Conservation (phyloP, 2,888 invertebrate genomes). For the Villa cingulata region DNA sequence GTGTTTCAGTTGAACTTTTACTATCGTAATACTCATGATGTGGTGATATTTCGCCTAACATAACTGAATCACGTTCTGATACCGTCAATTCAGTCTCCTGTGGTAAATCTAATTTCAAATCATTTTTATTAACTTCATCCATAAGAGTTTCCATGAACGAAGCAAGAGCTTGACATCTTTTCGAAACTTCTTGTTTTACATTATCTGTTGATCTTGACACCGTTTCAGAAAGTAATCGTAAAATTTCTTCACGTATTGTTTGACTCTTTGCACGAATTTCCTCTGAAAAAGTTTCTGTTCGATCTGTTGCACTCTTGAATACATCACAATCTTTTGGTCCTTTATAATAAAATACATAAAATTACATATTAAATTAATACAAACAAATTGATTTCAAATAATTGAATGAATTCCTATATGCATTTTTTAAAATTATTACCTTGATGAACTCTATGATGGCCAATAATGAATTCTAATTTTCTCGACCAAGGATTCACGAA, state of each 20-base stretch:
- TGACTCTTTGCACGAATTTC: slow-evolving; percentile 47
- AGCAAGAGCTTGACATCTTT: slow-evolving; percentile 58
- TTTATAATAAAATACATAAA: slow-evolving; percentile 26
- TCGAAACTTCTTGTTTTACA: slow-evolving; percentile 50
- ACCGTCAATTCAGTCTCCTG: slow-evolving; percentile 42
- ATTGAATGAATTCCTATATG: neutral
- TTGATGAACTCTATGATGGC: slow-evolving; percentile 65
- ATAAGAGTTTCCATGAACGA: slow-evolving; percentile 62
- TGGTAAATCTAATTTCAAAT: slow-evolving; percentile 44
- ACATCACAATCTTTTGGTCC: slow-evolving; percentile 67
- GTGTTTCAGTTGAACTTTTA: slow-evolving; percentile 65
- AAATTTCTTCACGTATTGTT: slow-evolving; percentile 50
- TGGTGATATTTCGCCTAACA: slow-evolving; percentile 73
- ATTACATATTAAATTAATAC: no score
- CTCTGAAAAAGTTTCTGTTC: slow-evolving; percentile 39
- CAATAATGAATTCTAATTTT: slow-evolving; percentile 77
- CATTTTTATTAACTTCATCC: slow-evolving; percentile 48
- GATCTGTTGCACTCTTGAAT: slow-evolving; percentile 40
- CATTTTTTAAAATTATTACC: slow-evolving; percentile 32
- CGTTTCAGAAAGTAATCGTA: slow-evolving; percentile 52
- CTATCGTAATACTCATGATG: slow-evolving; percentile 68
- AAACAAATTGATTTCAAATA: no score
- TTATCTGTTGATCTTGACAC: slow-evolving; percentile 39
- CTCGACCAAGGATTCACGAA: slow-evolving; percentile 90
- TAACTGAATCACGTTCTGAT: slow-evolving; percentile 61